Conservation (phyloP, 2,888 invertebrate genomes). For the Marronus borbonicus region DNA sequence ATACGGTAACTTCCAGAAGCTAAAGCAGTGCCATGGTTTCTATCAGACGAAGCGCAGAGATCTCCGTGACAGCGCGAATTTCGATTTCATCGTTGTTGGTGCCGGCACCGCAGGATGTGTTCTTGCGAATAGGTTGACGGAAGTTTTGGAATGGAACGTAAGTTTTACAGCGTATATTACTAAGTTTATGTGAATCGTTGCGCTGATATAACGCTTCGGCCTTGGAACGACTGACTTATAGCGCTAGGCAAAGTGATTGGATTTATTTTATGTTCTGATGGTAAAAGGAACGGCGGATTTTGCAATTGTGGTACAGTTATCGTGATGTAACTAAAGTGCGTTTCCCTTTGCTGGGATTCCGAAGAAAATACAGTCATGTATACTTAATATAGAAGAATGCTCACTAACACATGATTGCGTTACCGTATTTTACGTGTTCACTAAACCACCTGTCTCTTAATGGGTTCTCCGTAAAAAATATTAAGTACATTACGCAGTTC, state of each 20-base stretch:
- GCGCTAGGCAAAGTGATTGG: conserved; percentile 19
- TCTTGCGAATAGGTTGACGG: conserved; percentile 77
- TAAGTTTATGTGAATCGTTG: conserved; percentile 26
- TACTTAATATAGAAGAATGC: too few relatives aligned
- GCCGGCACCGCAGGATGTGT: conserved; percentile 81
- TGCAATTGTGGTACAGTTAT: not conserved
- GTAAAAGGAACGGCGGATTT: not conserved
- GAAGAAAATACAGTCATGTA: too few relatives aligned
- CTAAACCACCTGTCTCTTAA: too few relatives aligned
- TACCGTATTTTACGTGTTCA: too few relatives aligned
- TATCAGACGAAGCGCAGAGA: conserved; percentile 21
- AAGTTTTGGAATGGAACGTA: conserved; percentile 76
- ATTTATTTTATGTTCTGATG: conserved; percentile 9
- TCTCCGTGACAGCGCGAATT: conserved; percentile 63
- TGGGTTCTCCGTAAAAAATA: too few relatives aligned
- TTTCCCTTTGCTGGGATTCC: not conserved
- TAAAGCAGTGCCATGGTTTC: conserved; percentile 7
- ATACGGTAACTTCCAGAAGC: conserved; percentile 23
- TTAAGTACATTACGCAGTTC: too few relatives aligned
- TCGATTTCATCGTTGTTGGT: conserved; percentile 78
- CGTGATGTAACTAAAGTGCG: not conserved
- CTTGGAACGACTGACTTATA: conserved; percentile 35
- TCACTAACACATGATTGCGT: too few relatives aligned
- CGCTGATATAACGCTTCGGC: conserved; percentile 18
- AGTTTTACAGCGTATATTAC: conserved; percentile 58